phyloP scores from a whole-genome alignment of 1,140 invertebrate genomes.

The Camponotus floridanus region DNA sequence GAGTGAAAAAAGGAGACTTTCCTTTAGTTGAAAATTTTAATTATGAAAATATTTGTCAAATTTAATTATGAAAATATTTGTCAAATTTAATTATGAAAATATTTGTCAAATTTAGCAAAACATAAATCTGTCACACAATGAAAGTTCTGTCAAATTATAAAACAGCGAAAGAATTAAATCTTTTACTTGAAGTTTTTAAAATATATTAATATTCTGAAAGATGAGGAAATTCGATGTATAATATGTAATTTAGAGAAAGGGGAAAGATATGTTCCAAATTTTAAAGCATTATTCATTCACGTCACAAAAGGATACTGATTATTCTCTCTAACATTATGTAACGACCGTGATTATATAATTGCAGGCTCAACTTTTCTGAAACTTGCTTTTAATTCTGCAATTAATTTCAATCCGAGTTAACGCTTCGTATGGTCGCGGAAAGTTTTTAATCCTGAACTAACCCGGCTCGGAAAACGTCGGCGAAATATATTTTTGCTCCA shows the following conservation, averaged over 20 bases:
- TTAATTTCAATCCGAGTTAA: slow-evolving; percentile 58
- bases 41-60: background rate
- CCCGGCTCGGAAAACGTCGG: slow-evolving; percentile 18
- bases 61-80: background rate
- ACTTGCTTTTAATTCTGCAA: slow-evolving; percentile 50
- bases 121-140: background rate
- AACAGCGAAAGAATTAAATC: background rate
- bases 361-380: slow-evolving; percentile 37
- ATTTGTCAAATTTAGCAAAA: background rate
- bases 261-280: background rate
- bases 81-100: too few species aligned
- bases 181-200: background rate
- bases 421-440: slow-evolving; percentile 39
- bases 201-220: background rate
- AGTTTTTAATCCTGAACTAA: slow-evolving; percentile 57
- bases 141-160: background rate
- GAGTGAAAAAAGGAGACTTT: too few species aligned
- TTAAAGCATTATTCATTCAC: background rate
- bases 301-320: slow-evolving; percentile 19
- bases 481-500: slow-evolving; percentile 32
- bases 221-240: background rate
- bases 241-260: background rate
- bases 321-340: slow-evolving; percentile 43
- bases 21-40: background rate
- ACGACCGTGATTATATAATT: slow-evolving; percentile 30